A percentile compares a stretch with the other conserved stretches of the same genome.
Conservation (phyloP, 2,113 vertebrate genomes). For the Oxyruncus cristatus region DNA sequence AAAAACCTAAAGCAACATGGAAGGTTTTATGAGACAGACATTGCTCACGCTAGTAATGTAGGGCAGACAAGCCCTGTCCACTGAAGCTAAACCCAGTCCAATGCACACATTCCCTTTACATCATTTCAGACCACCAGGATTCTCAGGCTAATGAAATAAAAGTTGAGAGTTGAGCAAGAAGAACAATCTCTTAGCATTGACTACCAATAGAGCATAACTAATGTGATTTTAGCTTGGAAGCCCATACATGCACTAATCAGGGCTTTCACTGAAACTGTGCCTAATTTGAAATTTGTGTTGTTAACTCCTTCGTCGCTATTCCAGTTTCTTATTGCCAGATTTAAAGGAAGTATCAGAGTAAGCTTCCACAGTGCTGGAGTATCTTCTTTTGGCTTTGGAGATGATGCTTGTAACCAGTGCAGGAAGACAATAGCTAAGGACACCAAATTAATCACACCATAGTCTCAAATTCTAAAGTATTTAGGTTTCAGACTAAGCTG, state of each 20-base stretch:
- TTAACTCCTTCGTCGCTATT: neutral
- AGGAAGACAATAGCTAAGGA: neutral
- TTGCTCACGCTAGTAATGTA: neutral
- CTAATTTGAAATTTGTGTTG: neutral
- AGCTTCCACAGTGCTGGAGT: neutral
- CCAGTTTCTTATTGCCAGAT: neutral
- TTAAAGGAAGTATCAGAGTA: neutral
- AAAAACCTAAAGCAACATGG: neutral
- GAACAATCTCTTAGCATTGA: neutral
- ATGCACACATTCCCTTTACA: neutral
- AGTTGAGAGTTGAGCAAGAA: neutral
- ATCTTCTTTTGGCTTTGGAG: neutral
- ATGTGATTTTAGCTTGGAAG: neutral
- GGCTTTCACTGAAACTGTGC: neutral
- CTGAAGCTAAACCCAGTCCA: neutral
- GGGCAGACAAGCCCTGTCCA: neutral
- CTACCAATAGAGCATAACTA: neutral
- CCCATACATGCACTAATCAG: neutral
- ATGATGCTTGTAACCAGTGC: accelerated
- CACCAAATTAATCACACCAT: neutral
- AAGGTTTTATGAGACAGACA: neutral
- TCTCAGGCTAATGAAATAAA: neutral
- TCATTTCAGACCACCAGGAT: neutral
- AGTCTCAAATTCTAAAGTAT: neutral
- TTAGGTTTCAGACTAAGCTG: neutral